phyloP scores from a whole-genome alignment of 2,888 invertebrate species.

The Zele albiditarsus region DNA sequence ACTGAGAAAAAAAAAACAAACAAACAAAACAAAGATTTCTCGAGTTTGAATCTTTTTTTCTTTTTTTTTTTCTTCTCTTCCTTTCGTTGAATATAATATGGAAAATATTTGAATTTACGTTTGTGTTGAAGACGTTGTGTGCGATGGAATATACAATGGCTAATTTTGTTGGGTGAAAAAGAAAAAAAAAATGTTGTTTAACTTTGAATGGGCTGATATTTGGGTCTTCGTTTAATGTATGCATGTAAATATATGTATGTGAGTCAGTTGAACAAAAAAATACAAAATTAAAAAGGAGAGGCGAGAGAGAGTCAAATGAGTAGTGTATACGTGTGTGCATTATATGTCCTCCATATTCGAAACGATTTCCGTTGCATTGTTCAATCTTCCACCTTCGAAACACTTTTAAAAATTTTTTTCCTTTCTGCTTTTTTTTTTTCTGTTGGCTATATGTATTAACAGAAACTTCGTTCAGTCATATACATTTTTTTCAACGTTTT shows the following conservation, averaged over 20 bases:
- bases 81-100: not conserved
- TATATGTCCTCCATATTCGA: constrained; percentile 49
- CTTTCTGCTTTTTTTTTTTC: not conserved
- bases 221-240: not conserved
- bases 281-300: not conserved
- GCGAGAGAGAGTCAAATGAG: not conserved
- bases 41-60: constrained; percentile 4
- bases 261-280: not conserved
- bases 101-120: not conserved
- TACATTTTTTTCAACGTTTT: not conserved
- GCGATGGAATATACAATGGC: constrained; percentile 2
- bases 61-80: not conserved
- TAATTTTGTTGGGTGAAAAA: not conserved
- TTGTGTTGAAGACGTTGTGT: not conserved
- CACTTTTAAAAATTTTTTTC: not conserved
- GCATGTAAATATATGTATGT: not conserved
- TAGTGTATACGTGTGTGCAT: not conserved
- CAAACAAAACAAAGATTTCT: not conserved
- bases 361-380: constrained; percentile 61
- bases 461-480: not conserved
- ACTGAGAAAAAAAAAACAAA: not conserved
- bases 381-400: not conserved
- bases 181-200: not conserved
- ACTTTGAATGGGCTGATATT: not conserved
- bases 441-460: not conserved